Conservation (phyloP, 2,888 invertebrate genomes). For the Chloroclystis v-ata region DNA sequence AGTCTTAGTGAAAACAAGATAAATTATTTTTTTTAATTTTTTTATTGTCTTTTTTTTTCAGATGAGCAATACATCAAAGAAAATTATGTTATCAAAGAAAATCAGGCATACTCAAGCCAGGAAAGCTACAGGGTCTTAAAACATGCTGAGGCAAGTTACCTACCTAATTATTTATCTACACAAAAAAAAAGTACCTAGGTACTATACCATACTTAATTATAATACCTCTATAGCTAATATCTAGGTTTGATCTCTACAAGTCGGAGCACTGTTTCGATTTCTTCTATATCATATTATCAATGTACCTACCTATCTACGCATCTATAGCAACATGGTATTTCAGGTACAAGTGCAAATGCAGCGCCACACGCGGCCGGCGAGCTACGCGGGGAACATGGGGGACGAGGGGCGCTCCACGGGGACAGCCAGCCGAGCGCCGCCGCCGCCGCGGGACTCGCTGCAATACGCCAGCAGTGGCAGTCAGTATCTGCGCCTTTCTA, state of each 20-base stretch:
- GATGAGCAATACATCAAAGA: constrained; percentile 72
- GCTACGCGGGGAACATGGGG: constrained; percentile 61
- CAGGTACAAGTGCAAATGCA: constrained; percentile 50
- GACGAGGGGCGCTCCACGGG: constrained; percentile 18
- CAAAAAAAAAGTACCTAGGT: no score
- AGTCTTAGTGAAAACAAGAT: no score
- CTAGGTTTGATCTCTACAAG: no score
- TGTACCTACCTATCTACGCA: no score
- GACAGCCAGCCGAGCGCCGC: constrained; percentile 29
- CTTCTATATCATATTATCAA: no score
- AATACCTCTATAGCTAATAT: no score
- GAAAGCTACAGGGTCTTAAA: constrained; percentile 59
- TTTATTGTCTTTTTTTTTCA: constrained; percentile 29
- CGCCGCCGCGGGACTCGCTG: constrained; percentile 39
- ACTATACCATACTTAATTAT: no score
- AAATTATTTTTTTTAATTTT: no score
- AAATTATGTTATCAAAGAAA: constrained; percentile 64
- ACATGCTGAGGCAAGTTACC: constrained; percentile 56
- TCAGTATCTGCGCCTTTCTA: constrained; percentile 50
- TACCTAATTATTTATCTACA: not conserved
- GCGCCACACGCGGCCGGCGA: constrained; percentile 59
- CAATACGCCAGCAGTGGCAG: constrained; percentile 83
- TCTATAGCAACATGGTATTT: no score
- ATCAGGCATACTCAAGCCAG: constrained; percentile 60
- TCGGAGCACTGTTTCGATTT: no score